Conservation (phyloP, 2,797 vertebrate genomes). For the Pangasius djambal region DNA sequence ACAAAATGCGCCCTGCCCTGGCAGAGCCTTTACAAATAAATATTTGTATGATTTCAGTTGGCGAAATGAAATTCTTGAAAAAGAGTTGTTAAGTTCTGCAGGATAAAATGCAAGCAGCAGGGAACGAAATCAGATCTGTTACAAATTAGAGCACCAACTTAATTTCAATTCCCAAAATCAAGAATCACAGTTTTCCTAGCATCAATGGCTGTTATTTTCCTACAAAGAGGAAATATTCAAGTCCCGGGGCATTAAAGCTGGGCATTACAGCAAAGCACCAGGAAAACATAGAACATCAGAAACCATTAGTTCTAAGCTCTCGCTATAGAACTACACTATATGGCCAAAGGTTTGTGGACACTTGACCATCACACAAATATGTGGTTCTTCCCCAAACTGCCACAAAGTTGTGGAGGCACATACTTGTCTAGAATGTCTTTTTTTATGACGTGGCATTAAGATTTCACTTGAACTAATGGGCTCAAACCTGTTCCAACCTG, state of each 20-base stretch:
- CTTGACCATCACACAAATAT: not conserved
- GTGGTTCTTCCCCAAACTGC: not conserved
- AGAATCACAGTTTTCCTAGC: not conserved
- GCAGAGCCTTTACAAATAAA: slow-evolving; percentile 16
- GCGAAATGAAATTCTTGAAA: not conserved
- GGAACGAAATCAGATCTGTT: not conserved
- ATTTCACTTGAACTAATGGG: not conserved
- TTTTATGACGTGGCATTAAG: not conserved
- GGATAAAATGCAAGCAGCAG: not conserved
- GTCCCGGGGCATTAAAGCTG: not conserved
- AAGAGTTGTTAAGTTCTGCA: not conserved
- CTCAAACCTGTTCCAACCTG: not conserved
- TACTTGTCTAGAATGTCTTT: not conserved
- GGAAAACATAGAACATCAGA: not conserved
- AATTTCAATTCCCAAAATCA: slow-evolving; percentile 4
- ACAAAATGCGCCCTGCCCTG: slow-evolving; percentile 1
- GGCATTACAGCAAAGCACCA: not conserved
- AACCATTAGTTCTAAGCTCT: not conserved
- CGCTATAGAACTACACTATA: not conserved
- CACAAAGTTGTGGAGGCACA: not conserved
- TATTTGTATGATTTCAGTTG: slow-evolving; percentile 3
- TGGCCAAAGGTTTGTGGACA: not conserved
- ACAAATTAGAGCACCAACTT: not conserved
- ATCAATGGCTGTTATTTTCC: not conserved
- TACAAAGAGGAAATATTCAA: not conserved